These are phyloP conservation scores for Andrena marginata DNA, from an alignment of 2,888 invertebrate genomes.

Conservation along the genomic window DNA sequence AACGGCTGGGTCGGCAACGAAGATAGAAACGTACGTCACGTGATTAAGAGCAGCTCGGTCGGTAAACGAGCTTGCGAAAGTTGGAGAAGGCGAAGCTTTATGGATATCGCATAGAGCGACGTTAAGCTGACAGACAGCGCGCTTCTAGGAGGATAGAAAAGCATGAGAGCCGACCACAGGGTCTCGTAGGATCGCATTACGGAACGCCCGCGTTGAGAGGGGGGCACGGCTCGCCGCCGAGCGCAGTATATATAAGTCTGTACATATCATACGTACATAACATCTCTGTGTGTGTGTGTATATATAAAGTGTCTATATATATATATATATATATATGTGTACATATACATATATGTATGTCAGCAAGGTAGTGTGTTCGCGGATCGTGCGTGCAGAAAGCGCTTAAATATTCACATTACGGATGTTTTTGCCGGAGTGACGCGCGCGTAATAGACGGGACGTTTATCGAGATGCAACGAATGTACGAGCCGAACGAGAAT, in stretches of 20 bases:
- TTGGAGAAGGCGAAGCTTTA: neutral
- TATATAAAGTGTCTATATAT: neutral
- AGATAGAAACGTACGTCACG: no score
- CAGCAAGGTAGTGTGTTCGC: constrained; percentile 72
- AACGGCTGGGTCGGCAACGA: no score
- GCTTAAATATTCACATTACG: constrained; percentile 72
- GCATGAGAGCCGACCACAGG: constrained; percentile 9
- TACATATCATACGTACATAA: constrained; percentile 15
- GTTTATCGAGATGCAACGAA: constrained; percentile 64
- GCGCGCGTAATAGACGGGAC: constrained; percentile 71
- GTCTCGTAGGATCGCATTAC: constrained; percentile 44
- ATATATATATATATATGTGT: constrained; percentile 32
- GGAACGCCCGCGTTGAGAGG: constrained; percentile 48
- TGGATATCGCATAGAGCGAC: constrained; percentile 34
- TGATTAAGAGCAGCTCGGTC: neutral
- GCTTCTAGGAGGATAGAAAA: neutral
- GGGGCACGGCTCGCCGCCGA: constrained; percentile 50
- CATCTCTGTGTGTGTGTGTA: neutral
- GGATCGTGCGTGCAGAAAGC: constrained; percentile 69
- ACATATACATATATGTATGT: constrained; percentile 48
- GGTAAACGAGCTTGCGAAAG: constrained; percentile 22
- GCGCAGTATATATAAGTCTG: constrained; percentile 25
- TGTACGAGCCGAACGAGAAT: constrained; percentile 64
- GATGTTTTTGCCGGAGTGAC: constrained; percentile 78
- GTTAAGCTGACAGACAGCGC: neutral